These are phyloP conservation scores for Campopleginae sp. DNA, from an alignment of 2,888 invertebrate genomes.

Conservation along the genomic window DNA sequence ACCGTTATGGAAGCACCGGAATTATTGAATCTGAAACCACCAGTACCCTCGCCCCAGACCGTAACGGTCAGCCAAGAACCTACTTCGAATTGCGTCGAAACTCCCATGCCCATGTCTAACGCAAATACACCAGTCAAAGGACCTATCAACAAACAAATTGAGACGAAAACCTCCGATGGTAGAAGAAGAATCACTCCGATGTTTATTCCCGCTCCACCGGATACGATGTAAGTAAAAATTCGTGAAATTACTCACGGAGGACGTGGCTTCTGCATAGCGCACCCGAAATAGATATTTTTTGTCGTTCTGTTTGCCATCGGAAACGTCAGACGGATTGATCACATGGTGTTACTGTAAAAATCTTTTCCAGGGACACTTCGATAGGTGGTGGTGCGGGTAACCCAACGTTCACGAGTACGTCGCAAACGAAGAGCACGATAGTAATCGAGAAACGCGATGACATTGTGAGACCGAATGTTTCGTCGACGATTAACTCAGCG, in stretches of 20 bases:
- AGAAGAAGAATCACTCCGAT: constrained; percentile 98
- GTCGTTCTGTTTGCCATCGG: no score
- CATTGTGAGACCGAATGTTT: constrained; percentile 86
- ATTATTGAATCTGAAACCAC: constrained; percentile 82
- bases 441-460: constrained; percentile 91
- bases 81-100: constrained; percentile 62
- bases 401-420: constrained; percentile 90
- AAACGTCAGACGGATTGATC: no score
- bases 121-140: constrained; percentile 85
- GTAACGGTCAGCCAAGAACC: constrained; percentile 67
- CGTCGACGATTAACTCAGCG: constrained; percentile 74
- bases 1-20: constrained; percentile 90
- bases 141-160: constrained; percentile 95
- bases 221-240: constrained; percentile 85
- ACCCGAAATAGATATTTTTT: no score
- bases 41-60: constrained; percentile 69
- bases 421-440: constrained; percentile 92
- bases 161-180: constrained; percentile 97
- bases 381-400: constrained; percentile 85
- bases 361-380: constrained; percentile 81
- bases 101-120: constrained; percentile 69
- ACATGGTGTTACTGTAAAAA: not conserved
- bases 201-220: constrained; percentile 91
- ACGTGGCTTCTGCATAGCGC: no score
- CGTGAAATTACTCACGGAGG: not conserved